phyloP scores from a whole-genome alignment of 2,113 vertebrate genomes.

The Antechinus flavipes region DNA sequence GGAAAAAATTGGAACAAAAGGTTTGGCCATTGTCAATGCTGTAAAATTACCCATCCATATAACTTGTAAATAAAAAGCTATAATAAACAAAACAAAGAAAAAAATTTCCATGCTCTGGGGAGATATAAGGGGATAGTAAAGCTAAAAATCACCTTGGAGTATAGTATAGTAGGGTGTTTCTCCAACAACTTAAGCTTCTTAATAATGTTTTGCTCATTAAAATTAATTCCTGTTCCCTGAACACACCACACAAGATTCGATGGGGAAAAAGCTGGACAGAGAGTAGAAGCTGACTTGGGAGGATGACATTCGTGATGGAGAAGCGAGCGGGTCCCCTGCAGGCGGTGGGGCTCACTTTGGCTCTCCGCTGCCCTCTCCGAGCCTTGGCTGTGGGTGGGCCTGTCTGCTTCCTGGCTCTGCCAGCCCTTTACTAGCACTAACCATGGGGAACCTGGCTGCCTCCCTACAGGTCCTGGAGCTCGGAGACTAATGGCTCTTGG shows the following conservation, averaged over 20 bases:
- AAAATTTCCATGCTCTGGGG: neutral
- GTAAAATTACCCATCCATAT: too few relatives aligned
- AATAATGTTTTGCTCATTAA: slow-evolving; percentile 33
- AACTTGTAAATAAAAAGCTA: too few relatives aligned
- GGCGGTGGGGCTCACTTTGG: neutral
- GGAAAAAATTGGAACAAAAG: too few relatives aligned
- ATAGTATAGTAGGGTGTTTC: neutral
- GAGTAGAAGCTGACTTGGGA: neutral
- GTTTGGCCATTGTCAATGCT: too few relatives aligned
- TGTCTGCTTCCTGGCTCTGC: neutral
- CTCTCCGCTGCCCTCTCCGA: slow-evolving; percentile 33
- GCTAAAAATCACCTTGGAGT: neutral
- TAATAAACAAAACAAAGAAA: too few relatives aligned
- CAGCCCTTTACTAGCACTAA: neutral
- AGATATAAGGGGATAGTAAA: neutral
- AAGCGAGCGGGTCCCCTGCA: neutral
- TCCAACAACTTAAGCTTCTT: slow-evolving; percentile 5
- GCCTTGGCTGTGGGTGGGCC: slow-evolving; percentile 34
- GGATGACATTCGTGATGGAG: neutral
- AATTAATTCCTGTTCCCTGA: slow-evolving; percentile 19
- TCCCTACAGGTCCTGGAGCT: slow-evolving; percentile 43
- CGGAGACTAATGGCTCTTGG: slow-evolving; percentile 32
- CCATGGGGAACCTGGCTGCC: slow-evolving; percentile 19
- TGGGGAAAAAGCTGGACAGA: neutral
- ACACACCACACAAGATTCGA: neutral